Base-by-base conservation (phyloP, 2,797 vertebrate genomes). In the Pangasius mekongensis region DNA sequence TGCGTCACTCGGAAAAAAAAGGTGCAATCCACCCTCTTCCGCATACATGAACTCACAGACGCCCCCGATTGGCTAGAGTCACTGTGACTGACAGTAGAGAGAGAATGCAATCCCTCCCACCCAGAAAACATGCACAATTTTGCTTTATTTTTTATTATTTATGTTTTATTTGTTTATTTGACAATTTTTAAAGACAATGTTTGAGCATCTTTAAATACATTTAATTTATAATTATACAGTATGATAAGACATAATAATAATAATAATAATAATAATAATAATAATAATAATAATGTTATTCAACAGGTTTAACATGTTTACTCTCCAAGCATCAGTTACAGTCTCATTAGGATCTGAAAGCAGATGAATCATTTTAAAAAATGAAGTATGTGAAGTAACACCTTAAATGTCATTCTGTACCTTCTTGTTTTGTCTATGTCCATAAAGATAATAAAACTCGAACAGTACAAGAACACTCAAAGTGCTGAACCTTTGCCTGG, bases 311-410 rank as follows among this genome's bases (percentile, higher is more conserved):
- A 8, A 33, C 30, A 11, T 4, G 3, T 81, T 39, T 60, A 33
- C 52, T 30, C 77, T 54, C 2, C 27, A 54, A 27, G 71, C 39
- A 76, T 76, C 43, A 47, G 43, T 76, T 76, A 27, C 20, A 81
- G 54, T 58, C 77, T 80, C 30, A 24, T 58, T 60, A 58, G 33
- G 78, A 81, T 81, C 78, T 81, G 54, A 81, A 81, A 80, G 52
- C 77, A 58, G 77, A 80, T 80, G 18, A 80, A 58, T 80, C 54
- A 22, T 80, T 56, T 54, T 52, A 30, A 52, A 54, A 54, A 78
- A 56, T 20, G 52, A 33, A 33, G 52, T 36, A 80, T 20, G 20
- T 36, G 4, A 22, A 33, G 30, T 2, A 80, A 80, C 52, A 80
- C 30, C 77, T 58, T 33, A 36, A 56, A 58, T 3, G 54, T 58